These are phyloP conservation scores for Motacilla tschutschensis DNA, from an alignment of 2,113 vertebrate species.

Conservation along the genomic window DNA sequence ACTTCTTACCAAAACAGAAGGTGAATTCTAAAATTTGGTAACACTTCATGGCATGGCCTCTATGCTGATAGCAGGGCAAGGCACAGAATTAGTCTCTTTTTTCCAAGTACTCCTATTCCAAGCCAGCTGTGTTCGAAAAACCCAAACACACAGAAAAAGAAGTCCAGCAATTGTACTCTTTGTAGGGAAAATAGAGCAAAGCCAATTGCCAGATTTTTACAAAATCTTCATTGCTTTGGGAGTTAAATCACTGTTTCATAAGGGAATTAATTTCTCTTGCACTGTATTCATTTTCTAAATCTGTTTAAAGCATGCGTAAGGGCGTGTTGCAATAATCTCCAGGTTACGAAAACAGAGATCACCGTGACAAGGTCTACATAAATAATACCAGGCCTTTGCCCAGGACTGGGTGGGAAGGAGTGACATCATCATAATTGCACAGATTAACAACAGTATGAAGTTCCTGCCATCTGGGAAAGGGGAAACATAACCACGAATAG, in stretches of 20 bases:
- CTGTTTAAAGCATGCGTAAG: background rate
- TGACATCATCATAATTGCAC: background rate
- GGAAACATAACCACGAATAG: background rate
- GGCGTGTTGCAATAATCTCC: background rate
- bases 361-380: background rate
- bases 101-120: background rate
- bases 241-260: background rate
- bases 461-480: background rate
- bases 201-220: background rate
- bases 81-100: background rate
- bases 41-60: background rate
- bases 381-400: constrained; percentile 22
- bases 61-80: background rate
- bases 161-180: background rate
- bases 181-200: background rate
- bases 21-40: background rate
- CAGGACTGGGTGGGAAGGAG: background rate
- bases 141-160: background rate
- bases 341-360: constrained; percentile 1
- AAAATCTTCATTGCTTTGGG: background rate
- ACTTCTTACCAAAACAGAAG: background rate
- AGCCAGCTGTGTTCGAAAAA: background rate
- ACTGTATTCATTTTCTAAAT: background rate
- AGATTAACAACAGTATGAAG: background rate
- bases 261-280: background rate